These are phyloP conservation scores for Lucinisca nassula DNA, from an alignment of 2,888 invertebrate species.

Conservation along the genomic window DNA sequence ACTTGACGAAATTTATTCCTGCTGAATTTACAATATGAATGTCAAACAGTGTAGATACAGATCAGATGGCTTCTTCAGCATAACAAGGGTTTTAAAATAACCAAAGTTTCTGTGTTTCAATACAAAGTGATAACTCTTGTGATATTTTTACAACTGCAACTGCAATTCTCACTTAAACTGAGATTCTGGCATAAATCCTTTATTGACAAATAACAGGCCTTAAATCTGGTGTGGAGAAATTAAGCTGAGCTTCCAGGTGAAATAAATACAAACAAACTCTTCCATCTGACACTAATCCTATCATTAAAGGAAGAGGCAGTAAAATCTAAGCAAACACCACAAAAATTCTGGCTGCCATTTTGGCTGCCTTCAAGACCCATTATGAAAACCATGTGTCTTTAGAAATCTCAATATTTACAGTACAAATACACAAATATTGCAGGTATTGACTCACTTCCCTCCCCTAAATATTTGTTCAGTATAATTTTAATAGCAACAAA, in stretches of 20 bases:
- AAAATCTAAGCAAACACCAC: neutral
- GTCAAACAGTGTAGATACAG: too few relatives aligned
- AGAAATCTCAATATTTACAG: neutral
- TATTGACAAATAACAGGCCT: neutral
- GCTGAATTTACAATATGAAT: too few relatives aligned
- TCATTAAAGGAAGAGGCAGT: neutral
- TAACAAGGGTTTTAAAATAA: too few relatives aligned
- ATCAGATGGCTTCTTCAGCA: too few relatives aligned
- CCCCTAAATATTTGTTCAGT: constrained; percentile 23
- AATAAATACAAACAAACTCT: too few relatives aligned
- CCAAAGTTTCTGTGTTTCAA: neutral
- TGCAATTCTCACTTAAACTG: too few relatives aligned
- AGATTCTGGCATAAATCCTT: neutral
- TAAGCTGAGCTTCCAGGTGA: too few relatives aligned
- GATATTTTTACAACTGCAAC: neutral
- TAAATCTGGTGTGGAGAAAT: too few relatives aligned
- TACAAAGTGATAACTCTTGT: neutral
- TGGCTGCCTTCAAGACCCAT: neutral
- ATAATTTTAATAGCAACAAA: constrained; percentile 15
- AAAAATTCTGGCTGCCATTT: constrained; percentile 5
- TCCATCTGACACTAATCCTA: constrained; percentile 1
- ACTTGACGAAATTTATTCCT: too few relatives aligned
- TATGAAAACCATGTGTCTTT: constrained; percentile 5
- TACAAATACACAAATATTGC: constrained; percentile 10
- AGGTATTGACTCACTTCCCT: constrained; percentile 9